Conservation (phyloP, 2,888 invertebrate genomes). For the Drosophila anceps region DNA sequence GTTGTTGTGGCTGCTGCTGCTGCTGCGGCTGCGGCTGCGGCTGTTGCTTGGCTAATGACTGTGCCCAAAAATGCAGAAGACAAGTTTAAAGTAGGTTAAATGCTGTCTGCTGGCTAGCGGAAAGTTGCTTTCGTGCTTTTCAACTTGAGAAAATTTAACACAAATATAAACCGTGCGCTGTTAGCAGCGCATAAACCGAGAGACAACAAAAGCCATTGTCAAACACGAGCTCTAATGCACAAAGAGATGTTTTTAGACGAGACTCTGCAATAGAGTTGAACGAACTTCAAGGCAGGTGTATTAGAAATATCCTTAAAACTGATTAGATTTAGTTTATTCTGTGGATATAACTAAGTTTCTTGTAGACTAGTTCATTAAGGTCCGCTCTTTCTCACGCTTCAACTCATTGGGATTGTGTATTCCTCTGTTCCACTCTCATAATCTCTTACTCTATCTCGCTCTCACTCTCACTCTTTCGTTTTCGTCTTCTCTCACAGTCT, state of each 20-base stretch:
- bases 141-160: conserved; percentile 38
- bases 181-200: neutral
- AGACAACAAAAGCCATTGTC: conserved; percentile 19
- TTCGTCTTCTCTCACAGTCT: neutral
- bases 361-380: neutral
- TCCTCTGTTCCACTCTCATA: neutral
- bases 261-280: neutral
- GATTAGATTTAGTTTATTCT: neutral
- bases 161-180: conserved; percentile 14
- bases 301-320: neutral
- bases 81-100: conserved; percentile 78
- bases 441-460: neutral
- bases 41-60: conserved; percentile 72
- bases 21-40: conserved; percentile 48
- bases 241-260: neutral
- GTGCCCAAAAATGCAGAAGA: conserved; percentile 71
- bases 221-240: neutral
- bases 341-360: neutral
- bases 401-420: neutral
- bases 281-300: neutral
- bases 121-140: conserved; percentile 39
- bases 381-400: neutral
- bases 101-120: conserved; percentile 43
- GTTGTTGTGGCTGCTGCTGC: conserved; percentile 33
- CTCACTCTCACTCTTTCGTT: neutral